Percentiles rank a stretch among this genome's conserved stretches.
Evolutionary conservation across 2,797 vertebrate genomes (phyloP).

Genomic region (Spheniscus humboldti): DNA sequence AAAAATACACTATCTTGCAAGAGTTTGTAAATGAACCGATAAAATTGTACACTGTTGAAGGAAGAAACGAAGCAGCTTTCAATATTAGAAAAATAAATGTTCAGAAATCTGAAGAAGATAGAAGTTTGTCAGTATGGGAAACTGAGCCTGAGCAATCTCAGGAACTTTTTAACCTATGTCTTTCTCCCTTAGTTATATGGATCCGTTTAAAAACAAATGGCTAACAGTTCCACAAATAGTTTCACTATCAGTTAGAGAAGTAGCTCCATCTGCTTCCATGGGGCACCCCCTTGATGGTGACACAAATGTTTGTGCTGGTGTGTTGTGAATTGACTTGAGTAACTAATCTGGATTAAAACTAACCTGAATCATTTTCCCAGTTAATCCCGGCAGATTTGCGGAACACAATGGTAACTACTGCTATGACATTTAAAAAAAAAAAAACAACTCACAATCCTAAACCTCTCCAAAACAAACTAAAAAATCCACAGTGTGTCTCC

Average conservation of each 20-base stretch:
- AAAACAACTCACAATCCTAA: background rate
- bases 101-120: background rate
- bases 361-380: background rate
- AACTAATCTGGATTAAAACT: background rate
- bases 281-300: background rate
- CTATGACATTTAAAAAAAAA: background rate
- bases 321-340: background rate
- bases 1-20: background rate
- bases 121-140: background rate
- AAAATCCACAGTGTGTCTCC: background rate
- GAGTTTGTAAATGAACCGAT: background rate
- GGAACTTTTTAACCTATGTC: background rate
- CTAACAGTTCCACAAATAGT: background rate
- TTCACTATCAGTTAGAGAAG: background rate
- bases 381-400: background rate
- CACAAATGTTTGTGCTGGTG: background rate
- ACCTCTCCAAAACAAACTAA: background rate
- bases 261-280: background rate
- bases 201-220: background rate
- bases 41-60: background rate
- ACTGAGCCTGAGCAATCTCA: background rate
- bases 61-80: background rate
- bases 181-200: background rate
- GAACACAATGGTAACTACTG: background rate
- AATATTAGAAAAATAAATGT: background rate